Conservation (phyloP, 92 coral and sea anemone species). For the Epizoanthus illoricatus region DNA sequence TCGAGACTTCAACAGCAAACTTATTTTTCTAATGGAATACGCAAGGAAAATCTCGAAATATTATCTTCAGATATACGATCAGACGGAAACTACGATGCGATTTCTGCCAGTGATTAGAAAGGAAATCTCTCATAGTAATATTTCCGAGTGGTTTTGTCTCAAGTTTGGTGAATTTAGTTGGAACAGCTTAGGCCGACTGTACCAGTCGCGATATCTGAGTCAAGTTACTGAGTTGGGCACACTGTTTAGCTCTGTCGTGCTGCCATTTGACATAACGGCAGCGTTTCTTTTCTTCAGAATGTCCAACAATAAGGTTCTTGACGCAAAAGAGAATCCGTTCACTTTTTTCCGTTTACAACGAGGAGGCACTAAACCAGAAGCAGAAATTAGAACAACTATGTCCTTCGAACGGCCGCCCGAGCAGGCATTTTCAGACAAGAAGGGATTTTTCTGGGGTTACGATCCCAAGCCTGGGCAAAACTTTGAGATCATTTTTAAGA, state of each 20-base stretch:
- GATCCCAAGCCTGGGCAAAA: slow-evolving; percentile 26
- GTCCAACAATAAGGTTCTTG: slow-evolving; percentile 15
- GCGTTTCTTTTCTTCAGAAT: background rate
- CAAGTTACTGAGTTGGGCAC: slow-evolving; percentile 25
- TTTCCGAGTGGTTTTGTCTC: slow-evolving; percentile 11
- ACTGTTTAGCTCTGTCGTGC: background rate
- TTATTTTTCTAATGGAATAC: slow-evolving; percentile 33
- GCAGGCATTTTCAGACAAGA: slow-evolving; percentile 9
- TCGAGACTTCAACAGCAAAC: slow-evolving; percentile 4
- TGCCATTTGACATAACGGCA: slow-evolving; percentile 4
- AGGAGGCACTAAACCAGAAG: slow-evolving; percentile 11
- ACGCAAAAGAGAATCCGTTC: slow-evolving; percentile 16
- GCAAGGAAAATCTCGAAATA: slow-evolving; percentile 17
- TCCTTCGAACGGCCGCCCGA: background rate
- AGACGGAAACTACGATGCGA: slow-evolving; percentile 26
- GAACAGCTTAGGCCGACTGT: slow-evolving; percentile 6
- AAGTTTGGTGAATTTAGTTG: slow-evolving; percentile 3
- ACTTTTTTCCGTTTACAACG: background rate
- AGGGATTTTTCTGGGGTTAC: slow-evolving; percentile 17
- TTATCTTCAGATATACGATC: slow-evolving; percentile 33
- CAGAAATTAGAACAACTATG: slow-evolving; percentile 13
- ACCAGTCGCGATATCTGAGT: slow-evolving; percentile 21
- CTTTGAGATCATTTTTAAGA: slow-evolving; percentile 21
- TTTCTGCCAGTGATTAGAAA: slow-evolving; percentile 16
- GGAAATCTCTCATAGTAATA: background rate